A percentile compares a stretch with the other conserved stretches of the same genome.
Conservation (phyloP, 2,797 vertebrate species). For the Lycodopsis pacificus region DNA sequence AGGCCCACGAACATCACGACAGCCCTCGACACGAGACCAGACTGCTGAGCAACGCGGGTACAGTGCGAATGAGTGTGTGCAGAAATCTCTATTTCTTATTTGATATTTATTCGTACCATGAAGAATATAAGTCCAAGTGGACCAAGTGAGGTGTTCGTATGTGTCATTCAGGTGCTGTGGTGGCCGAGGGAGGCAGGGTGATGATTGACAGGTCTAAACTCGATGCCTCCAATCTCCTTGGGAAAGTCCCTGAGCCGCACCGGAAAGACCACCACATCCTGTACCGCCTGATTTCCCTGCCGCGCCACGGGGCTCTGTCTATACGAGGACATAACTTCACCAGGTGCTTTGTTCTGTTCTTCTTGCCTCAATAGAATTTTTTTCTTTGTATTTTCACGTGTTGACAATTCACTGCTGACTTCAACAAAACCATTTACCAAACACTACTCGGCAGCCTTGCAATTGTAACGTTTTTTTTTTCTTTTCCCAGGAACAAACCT, state of each 20-base stretch:
- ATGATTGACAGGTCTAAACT: slow-evolving; percentile 88
- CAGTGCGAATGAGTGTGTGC: not conserved
- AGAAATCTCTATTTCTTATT: not conserved
- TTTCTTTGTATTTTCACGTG: not conserved
- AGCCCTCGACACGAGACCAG: slow-evolving; percentile 72
- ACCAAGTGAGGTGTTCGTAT: slow-evolving; percentile 10
- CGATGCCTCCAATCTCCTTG: slow-evolving; percentile 91
- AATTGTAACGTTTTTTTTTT: not conserved
- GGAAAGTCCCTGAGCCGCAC: slow-evolving; percentile 83
- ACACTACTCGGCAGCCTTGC: not conserved
- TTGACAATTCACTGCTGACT: not conserved
- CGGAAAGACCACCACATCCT: slow-evolving; percentile 85
- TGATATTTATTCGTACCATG: not conserved
- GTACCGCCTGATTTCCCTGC: slow-evolving; percentile 88
- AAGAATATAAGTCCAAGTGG: not conserved
- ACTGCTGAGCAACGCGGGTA: slow-evolving; percentile 70
- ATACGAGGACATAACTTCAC: slow-evolving; percentile 87
- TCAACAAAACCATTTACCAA: not conserved
- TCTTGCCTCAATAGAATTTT: not conserved
- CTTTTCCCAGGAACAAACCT: slow-evolving; percentile 78
- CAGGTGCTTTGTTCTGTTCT: slow-evolving; percentile 71
- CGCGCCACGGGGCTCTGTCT: slow-evolving; percentile 84
- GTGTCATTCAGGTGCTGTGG: slow-evolving; percentile 83
- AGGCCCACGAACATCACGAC: slow-evolving; percentile 69
- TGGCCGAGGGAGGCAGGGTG: slow-evolving; percentile 89